Base-by-base conservation (phyloP, 2,797 vertebrate genomes). In the Manis javanica region DNA sequence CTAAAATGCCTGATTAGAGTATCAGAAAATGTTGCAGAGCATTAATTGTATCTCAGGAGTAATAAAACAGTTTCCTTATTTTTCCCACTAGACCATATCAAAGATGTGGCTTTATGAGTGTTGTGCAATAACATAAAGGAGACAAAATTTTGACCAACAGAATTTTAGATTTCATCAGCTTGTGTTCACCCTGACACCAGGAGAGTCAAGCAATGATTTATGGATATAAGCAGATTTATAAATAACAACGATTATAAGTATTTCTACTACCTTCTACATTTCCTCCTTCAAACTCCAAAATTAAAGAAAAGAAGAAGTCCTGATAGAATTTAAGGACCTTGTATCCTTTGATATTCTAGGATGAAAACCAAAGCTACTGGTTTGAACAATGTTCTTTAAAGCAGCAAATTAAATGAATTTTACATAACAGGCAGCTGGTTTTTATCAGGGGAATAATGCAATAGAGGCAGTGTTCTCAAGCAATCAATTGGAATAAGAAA, bases 321-420 rank as follows among this genome's bases (percentile, higher is more conserved):
- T 79, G 9, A 26, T 15, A 82, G 57, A 86, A 93, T 61, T 16
- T 39, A 88, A 26, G 15, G 14, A 21, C 19, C 49, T 51, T 96
- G 89, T 78, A 72, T 96, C 21, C 55, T 90, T 87, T 86, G 51
- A 95, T 91, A 93, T 91, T 92, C 63, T 95, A 78, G 37, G 29
- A 94, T 59, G 16, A 91, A 94, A 94, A 78, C 24, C 57, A 95
- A 94, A 95, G 75, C 26, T 92, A 91, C 88, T 69, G 72, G 39
- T 63, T 81, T 84, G 68, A 19, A 87, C 66, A 75, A 72, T 77
- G 53, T 68, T 96, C 31, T 81, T 95, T 94, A 96, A 96, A 26
- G 64, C 18, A 96, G 64, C 10, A 89, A 96, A 95, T 95, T 83
- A 55, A 63, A 87, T 87, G 39, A 91, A 82, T 94, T 94, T 95